Evolutionary conservation across 1,140 invertebrate genomes (phyloP).

Genomic region (Plectrocnemia conspersa): DNA sequence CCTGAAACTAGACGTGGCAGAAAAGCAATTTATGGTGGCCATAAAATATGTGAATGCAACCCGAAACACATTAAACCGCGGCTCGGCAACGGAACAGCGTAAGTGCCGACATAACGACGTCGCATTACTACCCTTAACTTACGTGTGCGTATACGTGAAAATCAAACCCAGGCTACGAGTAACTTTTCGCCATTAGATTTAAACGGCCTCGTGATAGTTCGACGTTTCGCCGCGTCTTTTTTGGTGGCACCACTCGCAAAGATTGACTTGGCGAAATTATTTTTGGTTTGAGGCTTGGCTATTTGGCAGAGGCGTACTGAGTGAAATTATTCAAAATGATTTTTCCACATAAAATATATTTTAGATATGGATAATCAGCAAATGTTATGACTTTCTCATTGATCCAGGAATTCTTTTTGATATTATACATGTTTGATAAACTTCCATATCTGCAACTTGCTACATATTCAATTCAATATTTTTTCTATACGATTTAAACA

Average conservation of each 20-base stretch:
- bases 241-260: constrained; percentile 22
- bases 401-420: too few species aligned
- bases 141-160: constrained; percentile 18
- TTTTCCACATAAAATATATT: too few species aligned
- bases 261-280: constrained; percentile 20
- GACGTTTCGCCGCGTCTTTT: constrained; percentile 36
- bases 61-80: constrained; percentile 37
- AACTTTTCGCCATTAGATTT: constrained; percentile 32
- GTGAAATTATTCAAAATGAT: too few species aligned
- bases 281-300: constrained; percentile 27
- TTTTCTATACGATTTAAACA: too few species aligned
- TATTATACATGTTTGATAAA: too few species aligned
- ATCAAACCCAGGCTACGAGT: constrained; percentile 26
- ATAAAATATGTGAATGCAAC: constrained; percentile 39
- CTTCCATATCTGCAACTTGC: too few species aligned
- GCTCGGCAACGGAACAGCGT: constrained; percentile 32
- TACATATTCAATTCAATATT: too few species aligned
- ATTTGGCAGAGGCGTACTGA: too few species aligned
- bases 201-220: constrained; percentile 39
- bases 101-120: constrained; percentile 31
- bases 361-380: too few species aligned
- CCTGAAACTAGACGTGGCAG: constrained; percentile 37
- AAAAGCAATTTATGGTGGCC: constrained; percentile 39
- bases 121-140: constrained; percentile 24
- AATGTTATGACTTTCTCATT: too few species aligned